Conservation (phyloP, 1,140 invertebrate species). For the Anastrepha ludens region DNA sequence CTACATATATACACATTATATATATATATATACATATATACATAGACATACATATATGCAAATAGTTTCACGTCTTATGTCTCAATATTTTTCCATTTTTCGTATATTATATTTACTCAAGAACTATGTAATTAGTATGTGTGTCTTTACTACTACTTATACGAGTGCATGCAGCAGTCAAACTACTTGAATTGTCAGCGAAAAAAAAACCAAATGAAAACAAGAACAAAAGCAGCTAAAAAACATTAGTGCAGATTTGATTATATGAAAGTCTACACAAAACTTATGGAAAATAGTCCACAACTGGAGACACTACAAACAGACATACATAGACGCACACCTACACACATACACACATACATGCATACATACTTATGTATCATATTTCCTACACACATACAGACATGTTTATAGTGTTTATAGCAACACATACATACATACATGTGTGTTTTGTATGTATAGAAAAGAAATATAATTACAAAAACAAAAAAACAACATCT, state of each 20-base stretch:
- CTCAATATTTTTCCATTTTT: too few relatives aligned
- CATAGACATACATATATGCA: too few relatives aligned
- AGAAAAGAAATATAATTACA: neutral
- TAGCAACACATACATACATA: neutral
- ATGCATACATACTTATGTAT: constrained; percentile 16
- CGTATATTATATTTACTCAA: too few relatives aligned
- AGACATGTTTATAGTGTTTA: too few relatives aligned
- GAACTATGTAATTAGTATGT: too few relatives aligned
- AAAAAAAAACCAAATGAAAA: neutral
- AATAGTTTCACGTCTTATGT: too few relatives aligned
- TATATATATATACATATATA: too few relatives aligned
- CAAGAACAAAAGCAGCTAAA: neutral
- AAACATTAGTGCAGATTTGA: neutral
- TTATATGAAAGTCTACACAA: neutral
- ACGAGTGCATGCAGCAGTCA: too few relatives aligned
- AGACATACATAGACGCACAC: neutral
- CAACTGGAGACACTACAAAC: neutral
- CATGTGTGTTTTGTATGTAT: constrained; percentile 10
- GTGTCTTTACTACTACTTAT: too few relatives aligned
- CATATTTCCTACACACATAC: neutral
- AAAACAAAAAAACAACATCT: neutral
- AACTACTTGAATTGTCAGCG: neutral
- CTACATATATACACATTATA: too few relatives aligned
- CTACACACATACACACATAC: neutral
- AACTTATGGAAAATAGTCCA: neutral